Evolutionary conservation across 2,888 invertebrate genomes (phyloP), one percentile per base, ranked within the genome.

Genomic region (Polia nebulosa): DNA sequence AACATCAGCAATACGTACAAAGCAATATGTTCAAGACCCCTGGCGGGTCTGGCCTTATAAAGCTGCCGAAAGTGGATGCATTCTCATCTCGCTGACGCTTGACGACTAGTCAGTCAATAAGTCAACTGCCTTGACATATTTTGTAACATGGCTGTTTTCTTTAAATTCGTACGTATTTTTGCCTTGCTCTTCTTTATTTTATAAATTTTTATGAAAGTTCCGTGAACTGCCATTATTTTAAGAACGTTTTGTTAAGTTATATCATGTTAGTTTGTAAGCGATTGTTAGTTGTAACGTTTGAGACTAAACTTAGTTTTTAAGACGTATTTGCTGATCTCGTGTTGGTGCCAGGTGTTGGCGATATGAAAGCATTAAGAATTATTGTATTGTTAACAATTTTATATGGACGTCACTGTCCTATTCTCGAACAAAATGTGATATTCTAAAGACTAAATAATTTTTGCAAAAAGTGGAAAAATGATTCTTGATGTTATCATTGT

Each of bases 341-440:
- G 92, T 92, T 90, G 90, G 90, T 92, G 93, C 93, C 94, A 91
- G 91, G 88, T 88, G 88, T 82, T 89, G 94, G 94, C 92, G 89
- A 87, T 92, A 91, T 95, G 94, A 93, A 95, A 95, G 93, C 95
- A 95, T 95, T 91, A 95, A 95, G 95, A 95, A 95, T 95, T 93
- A 94, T 95, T 94, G 84, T 93, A 94, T 91, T 92, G 93, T 93
- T 94, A 78, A 92, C 90, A 89, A 92, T 92, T 92, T 93, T 93
- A 93, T 92, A 94, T 77, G 94, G 95, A 95, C 94, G 94, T 95
- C 95, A 95, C 94, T 94, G 95, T 95, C 95, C 91, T 88, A 83
- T 84, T 92, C 89, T 93, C 83, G 91, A 94, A 95, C 93, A 92
- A 95, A 94, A 94, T 95, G 95, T 95, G 95, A 95, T 95, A 95